These are phyloP conservation scores for Campoletis sonorensis DNA, from an alignment of 1,140 invertebrate genomes.

Conservation along the genomic window DNA sequence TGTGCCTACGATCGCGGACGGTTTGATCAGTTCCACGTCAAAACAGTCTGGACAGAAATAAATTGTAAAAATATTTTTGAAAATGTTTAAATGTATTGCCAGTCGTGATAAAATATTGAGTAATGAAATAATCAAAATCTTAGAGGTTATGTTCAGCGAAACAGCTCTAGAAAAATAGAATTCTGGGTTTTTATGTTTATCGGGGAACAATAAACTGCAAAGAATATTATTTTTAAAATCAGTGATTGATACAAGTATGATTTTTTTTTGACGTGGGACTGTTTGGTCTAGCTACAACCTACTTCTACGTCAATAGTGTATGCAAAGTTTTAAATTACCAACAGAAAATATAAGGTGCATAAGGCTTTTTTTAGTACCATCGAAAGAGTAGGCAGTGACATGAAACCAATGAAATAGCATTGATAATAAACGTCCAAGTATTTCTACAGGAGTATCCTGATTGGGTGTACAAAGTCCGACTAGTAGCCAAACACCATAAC, in stretches of 20 bases:
- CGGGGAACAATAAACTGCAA: no score
- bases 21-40: conserved; percentile 31
- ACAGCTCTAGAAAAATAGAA: not conserved
- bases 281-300: conserved; percentile 46
- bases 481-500: conserved; percentile 97
- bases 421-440: conserved; percentile 93
- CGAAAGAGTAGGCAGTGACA: conserved; percentile 96
- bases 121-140: not conserved
- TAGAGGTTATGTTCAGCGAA: not conserved
- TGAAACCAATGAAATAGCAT: conserved; percentile 99
- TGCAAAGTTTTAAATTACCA: conserved; percentile 75
- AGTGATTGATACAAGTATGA: no score
- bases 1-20: conserved; percentile 63
- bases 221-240: no score
- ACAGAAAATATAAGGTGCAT: conserved; percentile 77
- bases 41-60: not conserved
- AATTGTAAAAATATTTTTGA: not conserved
- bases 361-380: conserved; percentile 84
- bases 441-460: conserved; percentile 89
- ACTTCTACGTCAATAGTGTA: conserved; percentile 65
- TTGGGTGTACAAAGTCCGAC: conserved; percentile 94
- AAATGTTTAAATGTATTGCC: no score
- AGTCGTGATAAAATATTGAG: no score
- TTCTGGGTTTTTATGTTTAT: no score
- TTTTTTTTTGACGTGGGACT: not conserved